Conservation (phyloP, 2,888 invertebrate species). For the Agrotis ipsilon region DNA sequence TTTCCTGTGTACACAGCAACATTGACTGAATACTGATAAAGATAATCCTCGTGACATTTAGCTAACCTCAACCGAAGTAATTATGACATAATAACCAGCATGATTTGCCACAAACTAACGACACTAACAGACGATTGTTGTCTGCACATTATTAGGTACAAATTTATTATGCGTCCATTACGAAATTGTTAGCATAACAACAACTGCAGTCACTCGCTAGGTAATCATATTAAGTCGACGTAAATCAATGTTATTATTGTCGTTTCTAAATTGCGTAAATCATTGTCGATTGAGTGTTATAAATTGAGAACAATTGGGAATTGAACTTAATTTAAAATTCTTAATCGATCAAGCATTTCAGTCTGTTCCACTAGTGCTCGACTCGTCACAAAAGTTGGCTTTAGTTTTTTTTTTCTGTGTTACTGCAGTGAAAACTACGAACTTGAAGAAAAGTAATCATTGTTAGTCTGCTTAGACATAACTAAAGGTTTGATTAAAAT, state of each 20-base stretch:
- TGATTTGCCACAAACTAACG: slow-evolving; percentile 10
- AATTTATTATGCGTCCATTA: slow-evolving; percentile 15
- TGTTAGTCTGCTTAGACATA: too few species aligned
- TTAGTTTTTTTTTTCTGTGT: neutral
- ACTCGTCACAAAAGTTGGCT: neutral
- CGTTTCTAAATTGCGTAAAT: slow-evolving; percentile 62
- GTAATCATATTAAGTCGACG: slow-evolving; percentile 27
- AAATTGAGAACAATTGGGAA: slow-evolving; percentile 61
- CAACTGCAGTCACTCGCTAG: slow-evolving; percentile 21
- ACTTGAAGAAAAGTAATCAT: too few species aligned
- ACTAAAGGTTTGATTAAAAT: neutral
- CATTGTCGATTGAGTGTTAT: slow-evolving; percentile 35
- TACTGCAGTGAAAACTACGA: neutral
- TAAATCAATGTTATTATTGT: slow-evolving; percentile 59
- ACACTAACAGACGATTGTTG: slow-evolving; percentile 19
- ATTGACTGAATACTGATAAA: slow-evolving; percentile 5
- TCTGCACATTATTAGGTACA: slow-evolving; percentile 5
- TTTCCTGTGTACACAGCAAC: neutral
- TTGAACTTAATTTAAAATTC: slow-evolving; percentile 55
- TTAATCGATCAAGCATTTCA: slow-evolving; percentile 1
- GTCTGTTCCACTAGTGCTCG: neutral
- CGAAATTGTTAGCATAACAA: slow-evolving; percentile 33
- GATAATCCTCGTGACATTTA: slow-evolving; percentile 12
- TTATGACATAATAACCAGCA: slow-evolving; percentile 8
- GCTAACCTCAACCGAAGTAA: neutral